Percentiles rank a stretch among this genome's conserved stretches.
phyloP scores from a whole-genome alignment of 2,888 invertebrate species.

The Spodoptera littoralis region DNA sequence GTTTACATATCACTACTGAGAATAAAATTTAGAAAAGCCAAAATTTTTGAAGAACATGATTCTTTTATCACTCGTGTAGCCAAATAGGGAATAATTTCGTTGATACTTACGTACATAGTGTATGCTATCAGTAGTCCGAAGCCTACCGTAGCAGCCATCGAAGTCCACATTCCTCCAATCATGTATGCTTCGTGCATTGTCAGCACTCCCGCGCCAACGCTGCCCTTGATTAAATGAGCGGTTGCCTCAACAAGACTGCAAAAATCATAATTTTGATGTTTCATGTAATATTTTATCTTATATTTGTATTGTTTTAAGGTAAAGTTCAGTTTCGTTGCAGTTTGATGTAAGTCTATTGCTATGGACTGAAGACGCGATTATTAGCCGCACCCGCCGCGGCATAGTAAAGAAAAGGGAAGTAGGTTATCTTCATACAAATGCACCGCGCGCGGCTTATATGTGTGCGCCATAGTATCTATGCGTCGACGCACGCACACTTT shows the following conservation, averaged over 20 bases:
- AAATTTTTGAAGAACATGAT: neutral
- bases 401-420: too few relatives aligned
- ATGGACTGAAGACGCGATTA: too few relatives aligned
- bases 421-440: too few relatives aligned
- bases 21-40: too few relatives aligned
- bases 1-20: too few relatives aligned
- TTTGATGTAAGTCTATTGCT: too few relatives aligned
- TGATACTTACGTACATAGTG: constrained; percentile 72
- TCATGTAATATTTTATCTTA: neutral
- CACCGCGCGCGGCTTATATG: too few relatives aligned
- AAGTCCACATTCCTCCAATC: constrained; percentile 77
- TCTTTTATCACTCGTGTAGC: neutral
- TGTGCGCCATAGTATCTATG: too few relatives aligned
- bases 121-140: constrained; percentile 67
- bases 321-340: too few relatives aligned
- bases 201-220: constrained; percentile 74
- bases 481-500: too few relatives aligned
- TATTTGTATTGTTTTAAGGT: too few relatives aligned
- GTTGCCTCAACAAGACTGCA: constrained; percentile 71
- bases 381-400: too few relatives aligned
- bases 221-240: constrained; percentile 75
- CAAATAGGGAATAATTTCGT: neutral
- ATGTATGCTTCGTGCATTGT: constrained; percentile 80
- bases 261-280: constrained; percentile 3
- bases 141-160: constrained; percentile 60